Base-by-base conservation (phyloP, 2,888 invertebrate genomes). In the Gnatocerus cornutus region DNA sequence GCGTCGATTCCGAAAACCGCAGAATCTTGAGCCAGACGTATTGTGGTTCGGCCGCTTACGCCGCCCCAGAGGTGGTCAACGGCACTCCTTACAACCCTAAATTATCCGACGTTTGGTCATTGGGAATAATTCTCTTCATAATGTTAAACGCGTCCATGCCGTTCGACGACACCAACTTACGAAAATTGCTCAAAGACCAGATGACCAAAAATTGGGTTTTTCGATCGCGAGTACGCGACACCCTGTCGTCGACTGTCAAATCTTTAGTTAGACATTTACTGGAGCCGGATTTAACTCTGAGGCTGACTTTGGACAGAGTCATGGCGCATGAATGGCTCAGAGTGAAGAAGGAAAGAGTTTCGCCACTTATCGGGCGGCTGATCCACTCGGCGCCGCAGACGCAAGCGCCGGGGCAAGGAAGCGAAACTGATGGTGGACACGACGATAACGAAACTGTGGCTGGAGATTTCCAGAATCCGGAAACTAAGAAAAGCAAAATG, bases 11-110 rank as follows among this genome's bases (percentile, higher is more conserved):
- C 0, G 89, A 89, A 55, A 94, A 94, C 55, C 88, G 91, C 62
- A 87, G 93, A 37, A 90, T 94, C 3, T 88, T 95, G 65, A 97
- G 97, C 79, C 90, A 93, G 82, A 97, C 98, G 0, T 98, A 94
- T 81, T 98, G 98, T 82, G 98, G 98, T n/a, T 97, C 97, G 2
- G 96, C 97, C 1, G 97, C 97, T 0, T 98, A 98, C 84, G 98
- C 97, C 0, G 96, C 98, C 0, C 98, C 98, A 0, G 98, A 98
- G 86, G 94, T 98, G 1, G 93, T 98, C 46, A 92, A 93, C 80
- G 96, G 96, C 2, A 92, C 91, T 1, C 94, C 95, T 0, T 96
- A 95, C 84, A 94, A 96, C 84, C 95, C 95, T 0, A 95, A 94
- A 84, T 85, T 94, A 73, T 93, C 95, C 9, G 98, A 98, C 82